Base-by-base conservation (phyloP, 2,797 vertebrate species). In the Amphiprion clarkii region DNA sequence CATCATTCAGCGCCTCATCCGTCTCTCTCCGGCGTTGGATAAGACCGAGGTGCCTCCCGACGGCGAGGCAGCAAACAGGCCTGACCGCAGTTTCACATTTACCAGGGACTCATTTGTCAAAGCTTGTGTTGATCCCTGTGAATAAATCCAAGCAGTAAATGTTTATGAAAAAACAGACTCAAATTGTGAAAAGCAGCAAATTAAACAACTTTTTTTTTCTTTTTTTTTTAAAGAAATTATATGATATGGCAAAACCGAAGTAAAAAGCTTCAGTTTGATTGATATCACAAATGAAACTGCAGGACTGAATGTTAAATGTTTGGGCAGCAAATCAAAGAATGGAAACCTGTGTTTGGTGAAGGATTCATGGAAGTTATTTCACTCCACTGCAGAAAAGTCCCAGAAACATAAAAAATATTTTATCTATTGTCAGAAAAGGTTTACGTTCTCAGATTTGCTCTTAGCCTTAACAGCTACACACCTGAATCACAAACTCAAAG, bases 1-100 rank as follows among this genome's bases (percentile, higher is more conserved):
- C 82, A 84, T 81, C 70, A 56, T 85, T 87, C 86, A 88, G 83
- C 75, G 79, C 79, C 85, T 84, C 82, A 36, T 85, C 80, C 63
- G 80, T 92, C 84, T 82, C 81, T 78, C 79, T 65, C 83, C 75
- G 69, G 78, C 54, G 5, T 40, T 48, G 76, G 65, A 79, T 23
- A 21, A 31, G 62, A 80, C 67, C 67, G 83, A 56, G 64, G n/a
- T 0, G 1, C 81, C 78, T 66, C 54, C 74, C 31, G 52, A 48
- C 23, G 74, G 78, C 10, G 49, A 56, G 42, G 55, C 21, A 10
- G 69, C 19, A 14, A 77, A 44, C 39, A 14, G 4, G 17, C 49
- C n/a, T 17, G 56, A 62, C 44, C 33, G 5, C 65, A 39, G 25
- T 60, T 40, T 27, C 10, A 25, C 12, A 33, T n/a, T 57, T 44